Base-by-base conservation (phyloP, 1,140 invertebrate genomes). In the Acromyrmex heyeri region DNA sequence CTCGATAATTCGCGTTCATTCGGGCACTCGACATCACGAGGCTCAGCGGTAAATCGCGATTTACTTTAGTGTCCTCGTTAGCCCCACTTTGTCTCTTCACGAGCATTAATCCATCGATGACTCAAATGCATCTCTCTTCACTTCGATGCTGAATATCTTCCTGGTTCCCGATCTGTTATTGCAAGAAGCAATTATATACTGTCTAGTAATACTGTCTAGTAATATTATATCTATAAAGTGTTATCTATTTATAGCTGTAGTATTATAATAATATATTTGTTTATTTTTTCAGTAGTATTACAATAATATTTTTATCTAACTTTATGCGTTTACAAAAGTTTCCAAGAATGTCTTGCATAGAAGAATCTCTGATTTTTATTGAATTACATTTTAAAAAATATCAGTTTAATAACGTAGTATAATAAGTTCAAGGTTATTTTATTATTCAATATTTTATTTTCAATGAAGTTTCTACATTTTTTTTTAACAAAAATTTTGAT, bases 1-100 rank as follows among this genome's bases (percentile, higher is more conserved):
- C 44, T 73, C 72, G 87, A 89, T 86, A 79, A 85, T 78, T 75
- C 64, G 30, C 27, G n/a, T 85, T 76, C 57, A 18, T 67, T 48
- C 65, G 21, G 12, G 24, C 24, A 38, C 30, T 16, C 18, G 50
- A 16, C 24, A 72, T 21, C 50, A 21, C 8, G 53, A 38, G n/a
- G 14, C 18, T 21, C 30, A 44, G n/a, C 48, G 59, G 62, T 62
- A 34, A 77, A 64, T 77, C 24, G 62, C 77, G 16, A 81, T 81
- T 69, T 34, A 57, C 7, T 70, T 81, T 38, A n/a, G 27, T 44
- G 77, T 44, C 38, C 65, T 81, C 50, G 12, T 81, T 81, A 81
- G 50, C 2, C 8, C 2, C 48, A 53, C 48, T 70, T 81, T 6
- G 30, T n/a, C 10, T 34, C 61, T n/a, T 14, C 57, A 55, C 10